phyloP scores from a whole-genome alignment of 2,113 vertebrate species.

The Nothocercus nigrocapillus region DNA sequence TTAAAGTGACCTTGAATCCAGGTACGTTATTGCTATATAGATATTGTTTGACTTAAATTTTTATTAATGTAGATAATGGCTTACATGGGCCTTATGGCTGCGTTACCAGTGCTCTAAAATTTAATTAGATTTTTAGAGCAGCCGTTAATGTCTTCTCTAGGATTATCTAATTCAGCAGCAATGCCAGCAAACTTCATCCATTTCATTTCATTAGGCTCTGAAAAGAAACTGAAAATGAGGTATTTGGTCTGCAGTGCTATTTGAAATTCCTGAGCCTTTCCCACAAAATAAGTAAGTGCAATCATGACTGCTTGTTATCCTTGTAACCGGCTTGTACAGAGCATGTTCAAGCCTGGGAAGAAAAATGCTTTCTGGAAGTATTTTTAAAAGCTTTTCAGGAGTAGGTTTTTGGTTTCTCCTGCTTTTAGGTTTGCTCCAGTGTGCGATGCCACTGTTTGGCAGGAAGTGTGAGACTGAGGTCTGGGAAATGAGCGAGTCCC shows the following conservation, averaged over 20 bases:
- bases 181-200: constrained; percentile 47
- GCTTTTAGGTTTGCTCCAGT: neutral
- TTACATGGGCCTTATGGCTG: constrained; percentile 79
- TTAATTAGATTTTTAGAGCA: constrained; percentile 84
- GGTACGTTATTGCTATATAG: constrained; percentile 58
- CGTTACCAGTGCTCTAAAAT: constrained; percentile 78
- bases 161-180: constrained; percentile 73
- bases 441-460: neutral
- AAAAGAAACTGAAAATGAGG: constrained; percentile 25
- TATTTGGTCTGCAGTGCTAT: neutral
- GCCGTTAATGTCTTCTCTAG: constrained; percentile 80
- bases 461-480: neutral
- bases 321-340: neutral
- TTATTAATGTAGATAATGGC: constrained; percentile 81
- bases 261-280: neutral
- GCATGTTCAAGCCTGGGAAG: rapidly evolving
- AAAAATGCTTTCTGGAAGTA: neutral
- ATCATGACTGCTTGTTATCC: neutral
- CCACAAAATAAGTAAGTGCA: neutral
- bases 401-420: neutral
- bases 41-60: constrained; percentile 79
- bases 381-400: neutral
- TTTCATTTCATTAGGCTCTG: constrained; percentile 59
- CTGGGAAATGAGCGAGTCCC: neutral
- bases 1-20: constrained; percentile 75